phyloP scores from a whole-genome alignment of 2,113 vertebrate species.

The Oophaga pumilio region DNA sequence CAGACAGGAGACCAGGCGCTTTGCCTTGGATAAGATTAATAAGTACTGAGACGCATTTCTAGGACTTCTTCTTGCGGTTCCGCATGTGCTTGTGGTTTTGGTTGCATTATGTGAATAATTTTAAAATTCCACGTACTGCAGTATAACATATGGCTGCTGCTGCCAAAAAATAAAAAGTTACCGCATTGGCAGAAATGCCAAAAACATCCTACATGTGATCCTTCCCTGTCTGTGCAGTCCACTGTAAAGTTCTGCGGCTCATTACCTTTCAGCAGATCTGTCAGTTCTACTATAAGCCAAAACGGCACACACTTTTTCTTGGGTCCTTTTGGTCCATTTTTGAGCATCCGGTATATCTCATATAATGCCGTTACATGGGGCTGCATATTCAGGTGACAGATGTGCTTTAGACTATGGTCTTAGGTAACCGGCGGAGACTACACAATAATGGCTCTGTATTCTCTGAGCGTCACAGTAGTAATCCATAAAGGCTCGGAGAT shows the following conservation, averaged over 20 bases:
- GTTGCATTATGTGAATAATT: too few species aligned
- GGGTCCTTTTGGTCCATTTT: not conserved
- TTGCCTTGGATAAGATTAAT: not conserved
- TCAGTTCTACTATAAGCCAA: not conserved
- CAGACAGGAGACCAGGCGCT: not conserved
- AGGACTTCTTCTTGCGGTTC: too few species aligned
- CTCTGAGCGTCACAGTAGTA: constrained; percentile 2
- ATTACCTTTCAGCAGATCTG: not conserved
- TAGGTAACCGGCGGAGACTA: not conserved
- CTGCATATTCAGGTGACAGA: not conserved
- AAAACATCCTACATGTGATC: not conserved
- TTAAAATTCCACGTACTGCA: too few species aligned
- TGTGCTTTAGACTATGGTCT: not conserved
- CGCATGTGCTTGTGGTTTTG: too few species aligned
- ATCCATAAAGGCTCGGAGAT: constrained; percentile 1
- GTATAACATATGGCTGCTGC: too few species aligned
- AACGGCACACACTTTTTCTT: not conserved
- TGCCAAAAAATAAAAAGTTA: too few species aligned
- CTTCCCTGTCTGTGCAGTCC: not conserved
- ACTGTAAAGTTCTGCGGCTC: not conserved
- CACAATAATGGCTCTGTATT: not conserved
- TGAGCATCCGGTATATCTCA: not conserved
- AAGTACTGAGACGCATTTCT: not conserved
- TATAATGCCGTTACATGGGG: not conserved
- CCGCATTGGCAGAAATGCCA: not conserved